Conservation (phyloP, 2,113 vertebrate species). For the Seriola quinqueradiata region DNA sequence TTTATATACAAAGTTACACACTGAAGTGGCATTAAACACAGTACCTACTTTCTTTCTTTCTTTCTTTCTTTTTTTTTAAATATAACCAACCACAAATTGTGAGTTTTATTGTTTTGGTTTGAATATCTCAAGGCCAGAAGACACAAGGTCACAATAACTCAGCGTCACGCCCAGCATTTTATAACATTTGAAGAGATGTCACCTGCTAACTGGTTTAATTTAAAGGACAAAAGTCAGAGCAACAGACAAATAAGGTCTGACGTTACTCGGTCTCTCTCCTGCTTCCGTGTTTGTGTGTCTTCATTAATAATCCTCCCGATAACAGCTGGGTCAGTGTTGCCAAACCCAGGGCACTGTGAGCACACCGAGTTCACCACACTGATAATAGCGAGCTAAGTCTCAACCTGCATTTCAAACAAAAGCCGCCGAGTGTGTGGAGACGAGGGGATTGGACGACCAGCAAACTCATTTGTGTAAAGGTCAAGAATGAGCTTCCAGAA, state of each 20-base stretch:
- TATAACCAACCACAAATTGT: background rate
- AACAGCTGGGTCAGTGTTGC: constrained; percentile 22
- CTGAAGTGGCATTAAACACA: background rate
- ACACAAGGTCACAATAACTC: constrained; percentile 9
- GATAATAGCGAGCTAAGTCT: constrained; percentile 56
- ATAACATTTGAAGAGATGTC: constrained; percentile 5
- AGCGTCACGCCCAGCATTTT: constrained; percentile 22
- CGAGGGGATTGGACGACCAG: background rate
- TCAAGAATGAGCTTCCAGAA: constrained; percentile 26
- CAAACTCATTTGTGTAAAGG: constrained; percentile 39
- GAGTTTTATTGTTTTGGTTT: constrained; percentile 41
- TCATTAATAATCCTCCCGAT: constrained; percentile 58
- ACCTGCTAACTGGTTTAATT: background rate
- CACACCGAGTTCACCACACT: background rate
- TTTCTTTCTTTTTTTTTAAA: background rate
- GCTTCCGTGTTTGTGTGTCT: constrained; percentile 36
- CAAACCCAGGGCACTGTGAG: constrained; percentile 33
- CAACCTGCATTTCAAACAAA: constrained; percentile 20
- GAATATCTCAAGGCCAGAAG: constrained; percentile 35
- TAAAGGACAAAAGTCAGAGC: background rate
- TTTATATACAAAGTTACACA: background rate
- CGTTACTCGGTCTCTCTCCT: background rate
- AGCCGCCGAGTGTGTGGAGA: background rate
- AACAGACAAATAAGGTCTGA: constrained; percentile 2
- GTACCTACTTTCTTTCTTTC: background rate